Evolutionary conservation across 2,888 invertebrate species (phyloP).

Genomic region (Erpobdella octoculata): DNA sequence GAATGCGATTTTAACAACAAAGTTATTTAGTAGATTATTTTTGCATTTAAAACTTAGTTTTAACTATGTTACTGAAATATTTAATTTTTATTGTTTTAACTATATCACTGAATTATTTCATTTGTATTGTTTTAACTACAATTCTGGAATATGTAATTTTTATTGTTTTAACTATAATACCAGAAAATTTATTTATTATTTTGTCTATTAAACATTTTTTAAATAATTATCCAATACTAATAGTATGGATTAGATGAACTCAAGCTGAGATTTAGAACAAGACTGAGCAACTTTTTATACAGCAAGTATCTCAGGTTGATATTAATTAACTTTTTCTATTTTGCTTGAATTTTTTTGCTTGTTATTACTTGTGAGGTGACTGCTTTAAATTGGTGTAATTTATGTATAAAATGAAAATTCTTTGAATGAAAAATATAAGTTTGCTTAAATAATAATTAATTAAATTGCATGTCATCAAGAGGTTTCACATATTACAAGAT

Average conservation of each 20-base stretch:
- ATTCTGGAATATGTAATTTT: neutral
- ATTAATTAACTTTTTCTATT: neutral
- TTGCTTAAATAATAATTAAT: too few relatives aligned
- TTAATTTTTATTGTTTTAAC: too few relatives aligned
- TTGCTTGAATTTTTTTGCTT: neutral
- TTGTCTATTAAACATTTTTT: neutral
- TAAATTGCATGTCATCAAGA: too few relatives aligned
- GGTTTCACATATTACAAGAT: conserved; percentile 94
- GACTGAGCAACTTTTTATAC: conserved; percentile 77
- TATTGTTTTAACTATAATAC: neutral
- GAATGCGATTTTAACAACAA: conserved; percentile 15
- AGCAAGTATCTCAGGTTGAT: conserved; percentile 80
- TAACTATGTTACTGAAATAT: too few relatives aligned
- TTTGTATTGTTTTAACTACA: too few relatives aligned
- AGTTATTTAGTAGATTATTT: too few relatives aligned
- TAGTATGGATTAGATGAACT: conserved; percentile 87
- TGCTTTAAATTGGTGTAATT: neutral
- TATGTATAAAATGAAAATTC: neutral
- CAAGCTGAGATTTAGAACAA: conserved; percentile 79
- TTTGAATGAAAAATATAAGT: neutral
- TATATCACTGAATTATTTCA: too few relatives aligned
- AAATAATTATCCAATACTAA: neutral
- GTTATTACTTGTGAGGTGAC: neutral
- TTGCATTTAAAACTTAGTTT: too few relatives aligned
- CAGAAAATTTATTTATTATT: neutral